Evolutionary conservation across 1,140 invertebrate genomes (phyloP), one percentile per base, ranked within the genome.

Genomic region (Drosophila ercepeae): DNA sequence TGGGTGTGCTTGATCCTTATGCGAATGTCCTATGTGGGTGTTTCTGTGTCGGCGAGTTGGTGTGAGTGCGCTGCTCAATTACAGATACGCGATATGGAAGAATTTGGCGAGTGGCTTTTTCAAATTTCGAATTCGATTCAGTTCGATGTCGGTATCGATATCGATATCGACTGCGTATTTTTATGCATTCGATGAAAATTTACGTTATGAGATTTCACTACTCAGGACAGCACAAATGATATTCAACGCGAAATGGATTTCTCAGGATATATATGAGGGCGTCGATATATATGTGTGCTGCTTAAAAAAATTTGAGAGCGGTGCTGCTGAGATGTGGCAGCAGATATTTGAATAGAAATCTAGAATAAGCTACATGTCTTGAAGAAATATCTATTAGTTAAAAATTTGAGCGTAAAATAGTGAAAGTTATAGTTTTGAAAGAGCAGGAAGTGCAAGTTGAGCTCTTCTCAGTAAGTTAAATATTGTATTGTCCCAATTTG

Each of bases 121-220:
- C 55, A 59, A 50, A 48, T 48, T 68, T 61, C 59, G 54, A 54
- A 84, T 78, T 67, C 48, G 49, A 52, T 52, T 55, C 34, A 32
- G 48, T 73, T 52, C 45, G 18, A 36, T 68, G 46, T 64, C 45
- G 21, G 51, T 67, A 67, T 52, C 45, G 18, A 36, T 68, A 36
- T 64, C 45, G 21, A 64, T 67, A 67, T 67, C 63, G 59, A 45
- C 34, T 53, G 51, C 45, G 48, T 34, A 60, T 60, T 70, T 48
- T 54, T 70, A 78, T 70, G 78, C 79, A 84, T 89, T 90, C 89
- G 89, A 90, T 89, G 89, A 89, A 51, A 88, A 88, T 75, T 90
- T 90, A 90, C 89, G 89, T 90, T 90, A 90, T 90, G 89, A 78
- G 89, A 90, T 90, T 90, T 90, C 89, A 69, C 71, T 83, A 90